These are phyloP conservation scores for Peromyscus leucopus DNA, from an alignment of 2,113 vertebrate species.

Conservation along the genomic window DNA sequence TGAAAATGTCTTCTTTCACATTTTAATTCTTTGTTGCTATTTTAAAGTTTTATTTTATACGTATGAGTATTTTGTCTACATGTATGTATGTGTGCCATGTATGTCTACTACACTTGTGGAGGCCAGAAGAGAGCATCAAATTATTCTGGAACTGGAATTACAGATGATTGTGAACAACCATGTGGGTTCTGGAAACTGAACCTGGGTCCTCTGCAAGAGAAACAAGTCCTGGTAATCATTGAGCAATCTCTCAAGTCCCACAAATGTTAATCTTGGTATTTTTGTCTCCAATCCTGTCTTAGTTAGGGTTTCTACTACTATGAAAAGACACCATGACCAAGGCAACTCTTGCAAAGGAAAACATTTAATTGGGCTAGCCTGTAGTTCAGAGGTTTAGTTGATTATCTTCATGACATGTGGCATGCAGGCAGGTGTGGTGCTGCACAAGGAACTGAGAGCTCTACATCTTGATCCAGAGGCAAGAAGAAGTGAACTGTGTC, in stretches of 20 bases:
- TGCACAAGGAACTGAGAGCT: neutral
- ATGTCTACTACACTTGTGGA: neutral
- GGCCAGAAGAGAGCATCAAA: neutral
- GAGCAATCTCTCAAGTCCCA: neutral
- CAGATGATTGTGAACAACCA: neutral
- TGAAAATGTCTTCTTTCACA: neutral
- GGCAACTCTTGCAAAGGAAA: neutral
- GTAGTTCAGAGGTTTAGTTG: neutral
- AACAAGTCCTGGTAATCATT: neutral
- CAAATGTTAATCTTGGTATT: neutral
- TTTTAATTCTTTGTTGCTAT: neutral
- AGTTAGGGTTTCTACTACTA: neutral
- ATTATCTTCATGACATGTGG: neutral
- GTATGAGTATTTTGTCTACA: neutral
- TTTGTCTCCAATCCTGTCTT: neutral
- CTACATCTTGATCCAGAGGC: neutral
- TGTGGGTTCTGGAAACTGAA: neutral
- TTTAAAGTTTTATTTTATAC: neutral
- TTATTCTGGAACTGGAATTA: neutral
- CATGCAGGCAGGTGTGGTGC: neutral
- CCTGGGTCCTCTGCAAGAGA: neutral
- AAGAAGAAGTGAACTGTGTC: neutral
- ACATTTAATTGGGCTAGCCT: neutral
- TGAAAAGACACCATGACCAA: neutral
- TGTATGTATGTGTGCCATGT: neutral